Conservation (phyloP, 2,797 vertebrate species). For the Cheirogaleus major region DNA sequence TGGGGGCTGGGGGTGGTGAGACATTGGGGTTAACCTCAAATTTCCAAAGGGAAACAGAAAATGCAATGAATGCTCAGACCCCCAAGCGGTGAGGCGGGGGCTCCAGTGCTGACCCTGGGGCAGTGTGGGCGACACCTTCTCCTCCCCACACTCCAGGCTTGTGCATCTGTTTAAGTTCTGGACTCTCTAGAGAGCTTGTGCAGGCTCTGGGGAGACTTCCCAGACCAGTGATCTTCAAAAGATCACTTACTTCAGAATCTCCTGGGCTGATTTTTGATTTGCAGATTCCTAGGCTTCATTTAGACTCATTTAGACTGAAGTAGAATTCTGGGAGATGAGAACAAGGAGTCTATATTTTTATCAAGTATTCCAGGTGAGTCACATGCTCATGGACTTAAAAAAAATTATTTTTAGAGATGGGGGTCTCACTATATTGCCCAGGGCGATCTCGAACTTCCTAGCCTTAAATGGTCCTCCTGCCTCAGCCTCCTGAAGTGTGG, state of each 20-base stretch:
- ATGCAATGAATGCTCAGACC: neutral
- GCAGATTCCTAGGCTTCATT: neutral
- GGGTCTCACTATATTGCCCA: neutral
- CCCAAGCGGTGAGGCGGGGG: neutral
- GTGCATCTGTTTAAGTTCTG: neutral
- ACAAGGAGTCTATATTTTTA: neutral
- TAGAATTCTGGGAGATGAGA: neutral
- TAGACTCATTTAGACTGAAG: neutral
- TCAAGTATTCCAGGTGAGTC: neutral
- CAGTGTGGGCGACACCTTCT: accelerated
- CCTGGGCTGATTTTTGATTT: neutral
- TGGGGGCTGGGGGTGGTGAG: neutral
- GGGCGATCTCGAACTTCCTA: neutral
- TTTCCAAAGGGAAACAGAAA: conserved; percentile 25
- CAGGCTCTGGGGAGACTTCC: neutral
- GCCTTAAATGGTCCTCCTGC: neutral
- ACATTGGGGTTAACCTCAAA: neutral
- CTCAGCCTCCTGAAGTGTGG: neutral
- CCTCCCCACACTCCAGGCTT: accelerated
- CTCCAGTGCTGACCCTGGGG: neutral
- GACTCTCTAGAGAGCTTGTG: neutral
- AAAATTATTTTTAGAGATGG: neutral
- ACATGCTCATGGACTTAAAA: neutral
- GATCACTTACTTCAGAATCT: neutral
- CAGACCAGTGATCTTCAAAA: neutral